phyloP scores from a whole-genome alignment of 1,140 invertebrate species.

The Idris sp. region DNA sequence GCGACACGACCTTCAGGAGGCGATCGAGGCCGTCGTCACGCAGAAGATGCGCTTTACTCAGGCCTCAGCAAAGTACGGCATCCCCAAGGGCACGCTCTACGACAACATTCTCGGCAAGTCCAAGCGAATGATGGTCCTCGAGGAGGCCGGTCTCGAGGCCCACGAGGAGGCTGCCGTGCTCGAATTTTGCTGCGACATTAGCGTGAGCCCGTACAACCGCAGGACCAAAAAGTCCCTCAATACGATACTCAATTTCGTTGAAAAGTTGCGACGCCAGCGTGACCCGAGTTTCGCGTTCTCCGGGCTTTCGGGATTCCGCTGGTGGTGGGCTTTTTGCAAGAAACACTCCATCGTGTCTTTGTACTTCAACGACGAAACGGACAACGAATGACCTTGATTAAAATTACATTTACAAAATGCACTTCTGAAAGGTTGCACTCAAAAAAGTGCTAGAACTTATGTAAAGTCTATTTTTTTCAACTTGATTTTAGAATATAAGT shows the following conservation, averaged over 20 bases:
- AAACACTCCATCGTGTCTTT: conserved; percentile 86
- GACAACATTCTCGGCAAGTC: conserved; percentile 89
- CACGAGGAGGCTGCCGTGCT: conserved; percentile 83
- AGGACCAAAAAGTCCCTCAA: conserved; percentile 84
- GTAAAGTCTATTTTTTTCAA: too few species aligned
- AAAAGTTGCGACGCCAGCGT: conserved; percentile 80
- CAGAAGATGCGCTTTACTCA: conserved; percentile 88
- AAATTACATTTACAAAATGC: too few species aligned
- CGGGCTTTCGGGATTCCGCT: conserved; percentile 84
- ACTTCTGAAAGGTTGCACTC: conserved; percentile 19
- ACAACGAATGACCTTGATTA: conserved; percentile 69
- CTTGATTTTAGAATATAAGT: too few species aligned
- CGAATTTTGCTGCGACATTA: conserved; percentile 87
- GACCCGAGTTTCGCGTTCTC: conserved; percentile 83
- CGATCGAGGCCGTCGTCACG: conserved; percentile 85
- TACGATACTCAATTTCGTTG: conserved; percentile 83
- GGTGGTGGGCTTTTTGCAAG: conserved; percentile 91
- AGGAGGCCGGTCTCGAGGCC: conserved; percentile 82
- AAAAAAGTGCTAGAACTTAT: too few species aligned
- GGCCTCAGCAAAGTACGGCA: conserved; percentile 84
- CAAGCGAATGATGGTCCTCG: conserved; percentile 86
- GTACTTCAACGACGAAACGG: conserved; percentile 80
- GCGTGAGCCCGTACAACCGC: conserved; percentile 84
- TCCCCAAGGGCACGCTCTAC: conserved; percentile 88
- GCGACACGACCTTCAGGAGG: conserved; percentile 85